Evolutionary conservation across 30 jellyfish, hydroid and myxozoan species (phyloP), one percentile per base, ranked within the genome.

Genomic region (Clytia hemisphaerica): DNA sequence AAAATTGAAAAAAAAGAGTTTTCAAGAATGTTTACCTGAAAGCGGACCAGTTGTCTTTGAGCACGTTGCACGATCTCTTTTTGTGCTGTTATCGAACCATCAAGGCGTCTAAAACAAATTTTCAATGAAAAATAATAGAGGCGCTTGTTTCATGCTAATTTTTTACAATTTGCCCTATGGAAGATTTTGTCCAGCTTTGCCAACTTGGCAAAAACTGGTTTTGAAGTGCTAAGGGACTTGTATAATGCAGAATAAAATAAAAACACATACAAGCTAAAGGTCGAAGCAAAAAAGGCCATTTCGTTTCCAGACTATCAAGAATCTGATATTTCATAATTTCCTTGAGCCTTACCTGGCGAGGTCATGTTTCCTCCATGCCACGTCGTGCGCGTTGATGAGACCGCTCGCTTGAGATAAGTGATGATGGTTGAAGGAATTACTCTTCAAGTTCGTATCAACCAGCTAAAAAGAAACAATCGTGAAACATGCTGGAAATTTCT

Each of bases 71-170:
- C 88, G 24, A 79, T 77, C 45, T 78, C 94, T 68, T 87, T 87
- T 59, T 87, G 96, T 22, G 68, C 72, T 14, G 67, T 71, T 9
- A 68, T 81, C 1, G 96, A 85, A 28, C 84, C 71, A 37, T 87
- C 96, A 67, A 87, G 78, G 6, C 96, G 88, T 76, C 96, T 84
- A n/a, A n/a, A n/a, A n/a, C n/a, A n/a, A n/a, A n/a, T n/a, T n/a
- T n/a, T n/a, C n/a, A n/a, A n/a, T n/a, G n/a, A n/a, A n/a, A n/a
- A n/a, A n/a, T n/a, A n/a, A n/a, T n/a, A n/a, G n/a, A 42, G n/a
- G 53, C 12, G 53, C 53, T 42, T 10, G n/a, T n/a, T 12, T 12
- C 53, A 42, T 42, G 12, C 53, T 42, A 42, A 10, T 10, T 42
- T 42, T 42, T 42, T 42, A 42, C 53, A 42, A 10, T 42, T n/a